Base-by-base conservation (phyloP, 2,888 invertebrate species). In the Noctuana brunneofusca region DNA sequence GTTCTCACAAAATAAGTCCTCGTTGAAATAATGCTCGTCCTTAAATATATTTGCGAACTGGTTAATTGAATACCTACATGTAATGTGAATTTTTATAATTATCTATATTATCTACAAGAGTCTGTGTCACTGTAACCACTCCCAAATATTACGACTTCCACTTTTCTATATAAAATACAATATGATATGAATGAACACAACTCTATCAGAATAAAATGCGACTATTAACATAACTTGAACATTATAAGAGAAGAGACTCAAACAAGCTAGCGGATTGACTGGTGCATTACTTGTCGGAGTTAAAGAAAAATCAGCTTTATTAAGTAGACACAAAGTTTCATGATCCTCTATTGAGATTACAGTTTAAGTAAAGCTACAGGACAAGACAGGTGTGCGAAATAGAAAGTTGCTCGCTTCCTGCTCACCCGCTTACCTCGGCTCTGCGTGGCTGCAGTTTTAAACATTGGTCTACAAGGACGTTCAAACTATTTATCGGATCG, bases 391-490 rank as follows among this genome's bases (percentile, higher is more conserved):
- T 91, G 91, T 79, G 79, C 83, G 87, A 90, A 91, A 89, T 88
- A 80, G 91, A 91, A 91, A 91, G 91, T 90, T 89, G 91, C 89
- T 89, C 84, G 83, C 89, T 91, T 91, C 91, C 91, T 91, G 90
- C 73, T 88, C 80, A 81, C 82, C 78, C 76, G 88, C 78, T 86
- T 72, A 83, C 89, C 87, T 88, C 87, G 86, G 67, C 87, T 88
- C 86, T 85, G 67, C 67, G 65, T 76, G 73, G 76, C 74, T 74
- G 73, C 74, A 67, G 64, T 68, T 68, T 68, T 64, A 69, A 67
- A 76, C 76, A 55, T 49, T 76, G 71, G 74, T 57, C 57, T 58
- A 65, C 75, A 76, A 76, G 76, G 76, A 73, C 74, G 68, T 65
- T 58, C 18, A n/a, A 35, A 62, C 49, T 62, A 53, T 38, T 38